Evolutionary conservation across 2,113 vertebrate species (phyloP), one percentile per base, ranked within the genome.

Genomic region (Carlito syrichta): DNA sequence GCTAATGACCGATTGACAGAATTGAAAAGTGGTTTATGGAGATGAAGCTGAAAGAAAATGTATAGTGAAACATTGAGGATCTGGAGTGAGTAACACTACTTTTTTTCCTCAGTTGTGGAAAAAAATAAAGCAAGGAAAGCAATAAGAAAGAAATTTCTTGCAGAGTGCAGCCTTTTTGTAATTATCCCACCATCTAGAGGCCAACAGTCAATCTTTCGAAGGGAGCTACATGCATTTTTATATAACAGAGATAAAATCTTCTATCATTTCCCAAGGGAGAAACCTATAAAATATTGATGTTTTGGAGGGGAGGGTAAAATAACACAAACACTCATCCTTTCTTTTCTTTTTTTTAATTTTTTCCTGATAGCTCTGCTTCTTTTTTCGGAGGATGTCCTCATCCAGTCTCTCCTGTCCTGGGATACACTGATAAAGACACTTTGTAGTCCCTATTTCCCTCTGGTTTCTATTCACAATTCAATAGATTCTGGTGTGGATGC

Each of bases 221-320:
- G n/a, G 10, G 43, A 96, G 32, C n/a, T 74, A 48, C 25, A 11
- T 12, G n/a, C 1, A 0, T 79, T 92, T 95, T 95, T 87, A 89
- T 76, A 91, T 71, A 85, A 74, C 77, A 40, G 60, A 96, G 71
- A 71, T 19, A 74, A 87, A 96, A 96, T 92, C 77, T 63, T 89
- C n/a, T 77, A 68, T 95, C 87, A 62, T 77, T 92, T 88, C 96
- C 76, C 35, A 30, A 78, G 22, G 25, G 81, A 96, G 11, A 95
- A 68, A 11, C n/a, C n/a, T 45, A 48, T 97, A 83, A 96, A 97
- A 96, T 92, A 97, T 88, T 97, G 68, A 97, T 84, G 48, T 27
- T 92, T 43, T 32, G 16, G 45, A 56, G 23, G 22, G 2, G 20
- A 82, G 52, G 52, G 35, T 92, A 85, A 97, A 95, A 96, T 84